These are phyloP conservation scores for Cyprinodon diabolis DNA, from an alignment of 2,797 vertebrate species.

Conservation along the genomic window DNA sequence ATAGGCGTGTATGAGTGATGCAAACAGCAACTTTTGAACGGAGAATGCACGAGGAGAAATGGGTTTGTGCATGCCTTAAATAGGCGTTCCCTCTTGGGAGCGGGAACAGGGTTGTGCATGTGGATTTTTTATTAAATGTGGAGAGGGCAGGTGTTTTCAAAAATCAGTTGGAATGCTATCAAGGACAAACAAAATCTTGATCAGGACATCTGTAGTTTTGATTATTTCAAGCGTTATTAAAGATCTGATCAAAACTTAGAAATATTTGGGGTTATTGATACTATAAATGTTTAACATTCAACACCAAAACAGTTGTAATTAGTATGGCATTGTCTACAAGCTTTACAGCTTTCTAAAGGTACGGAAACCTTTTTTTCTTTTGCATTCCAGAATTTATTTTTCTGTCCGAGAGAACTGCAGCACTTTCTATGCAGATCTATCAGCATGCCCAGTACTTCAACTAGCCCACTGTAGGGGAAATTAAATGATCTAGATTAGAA, in stretches of 20 bases:
- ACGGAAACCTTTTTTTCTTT: slow-evolving; percentile 13
- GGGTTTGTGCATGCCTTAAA: no score
- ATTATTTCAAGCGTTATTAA: not conserved
- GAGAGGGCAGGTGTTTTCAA: no score
- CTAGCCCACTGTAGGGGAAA: slow-evolving; percentile 55
- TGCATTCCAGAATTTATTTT: slow-evolving; percentile 33
- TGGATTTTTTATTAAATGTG: no score
- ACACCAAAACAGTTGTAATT: not conserved
- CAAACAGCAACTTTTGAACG: no score
- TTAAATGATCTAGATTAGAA: slow-evolving; percentile 51
- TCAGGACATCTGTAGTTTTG: not conserved
- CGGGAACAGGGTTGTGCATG: no score
- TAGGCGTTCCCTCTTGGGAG: no score
- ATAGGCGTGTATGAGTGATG: no score
- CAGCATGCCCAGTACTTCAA: slow-evolving; percentile 70
- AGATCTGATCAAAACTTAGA: not conserved
- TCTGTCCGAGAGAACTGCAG: slow-evolving; percentile 33
- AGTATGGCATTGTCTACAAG: not conserved
- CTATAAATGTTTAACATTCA: not conserved
- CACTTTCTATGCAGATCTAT: slow-evolving; percentile 18
- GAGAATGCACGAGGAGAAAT: no score
- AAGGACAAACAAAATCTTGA: not conserved
- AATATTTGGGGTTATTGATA: not conserved
- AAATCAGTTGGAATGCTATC: not conserved
- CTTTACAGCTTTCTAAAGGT: not conserved